Evolutionary conservation across 2,797 vertebrate species (phyloP).

Genomic region (Sebastes matsubarae): DNA sequence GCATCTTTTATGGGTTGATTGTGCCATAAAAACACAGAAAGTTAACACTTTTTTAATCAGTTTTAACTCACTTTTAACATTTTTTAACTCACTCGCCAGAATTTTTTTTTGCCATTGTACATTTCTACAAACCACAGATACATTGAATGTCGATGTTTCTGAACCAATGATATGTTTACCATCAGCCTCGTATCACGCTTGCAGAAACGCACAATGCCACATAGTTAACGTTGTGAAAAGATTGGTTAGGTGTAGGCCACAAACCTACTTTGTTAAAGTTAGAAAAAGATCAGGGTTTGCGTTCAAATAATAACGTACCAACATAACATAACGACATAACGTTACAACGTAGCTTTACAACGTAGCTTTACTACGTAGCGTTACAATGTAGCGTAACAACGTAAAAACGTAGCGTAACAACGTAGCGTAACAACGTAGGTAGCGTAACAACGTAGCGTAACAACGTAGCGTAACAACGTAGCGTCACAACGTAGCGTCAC

Average conservation of each 20-base stretch:
- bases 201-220: too few species aligned
- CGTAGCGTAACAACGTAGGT: too few species aligned
- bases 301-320: too few species aligned
- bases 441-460: too few species aligned
- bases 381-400: rapidly evolving
- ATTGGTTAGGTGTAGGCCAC: too few species aligned
- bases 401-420: too few species aligned
- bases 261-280: not conserved
- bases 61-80: too few species aligned
- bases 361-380: rapidly evolving
- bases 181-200: rapidly evolving
- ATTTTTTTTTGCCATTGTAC: not conserved
- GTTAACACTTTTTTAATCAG: not conserved
- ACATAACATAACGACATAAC: too few species aligned
- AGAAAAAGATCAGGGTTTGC: not conserved
- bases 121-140: not conserved
- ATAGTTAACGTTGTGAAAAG: too few species aligned
- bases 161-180: not conserved
- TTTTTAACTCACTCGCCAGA: not conserved
- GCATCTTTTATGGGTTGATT: not conserved
- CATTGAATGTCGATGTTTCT: not conserved
- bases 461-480: too few species aligned
- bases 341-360: too few species aligned
- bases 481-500: too few species aligned
- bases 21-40: not conserved